A percentile compares a stretch with the other conserved stretches of the same genome.
Conservation (phyloP, 2,888 invertebrate genomes). For the Endotricha flammealis region DNA sequence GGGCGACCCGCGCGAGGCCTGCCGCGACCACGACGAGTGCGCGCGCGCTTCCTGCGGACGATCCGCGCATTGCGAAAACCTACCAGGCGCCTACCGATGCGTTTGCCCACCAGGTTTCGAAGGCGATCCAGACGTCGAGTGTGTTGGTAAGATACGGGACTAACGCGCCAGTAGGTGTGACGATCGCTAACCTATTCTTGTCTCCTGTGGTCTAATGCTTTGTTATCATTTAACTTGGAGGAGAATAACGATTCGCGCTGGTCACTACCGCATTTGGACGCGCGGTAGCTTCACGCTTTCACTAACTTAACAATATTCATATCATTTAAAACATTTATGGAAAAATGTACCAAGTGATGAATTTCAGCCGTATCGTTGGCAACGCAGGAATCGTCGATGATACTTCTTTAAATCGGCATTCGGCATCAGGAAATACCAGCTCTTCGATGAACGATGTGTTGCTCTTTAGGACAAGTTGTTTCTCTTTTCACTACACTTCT, state of each 20-base stretch:
- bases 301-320: constrained; percentile 52
- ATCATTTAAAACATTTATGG: constrained; percentile 28
- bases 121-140: constrained; percentile 86
- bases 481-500: constrained; percentile 26
- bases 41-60: constrained; percentile 86
- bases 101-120: constrained; percentile 89
- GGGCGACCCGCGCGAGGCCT: constrained; percentile 87
- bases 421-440: constrained; percentile 5
- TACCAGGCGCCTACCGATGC: constrained; percentile 88
- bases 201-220: constrained; percentile 66
- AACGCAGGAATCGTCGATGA: constrained; percentile 9
- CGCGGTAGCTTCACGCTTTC: constrained; percentile 70
- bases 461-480: constrained; percentile 16
- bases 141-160: constrained; percentile 80
- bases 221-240: constrained; percentile 41
- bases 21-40: constrained; percentile 87
- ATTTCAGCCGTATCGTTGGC: constrained; percentile 42
- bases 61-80: constrained; percentile 87
- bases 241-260: constrained; percentile 46
- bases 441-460: not conserved
- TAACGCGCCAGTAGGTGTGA: constrained; percentile 37
- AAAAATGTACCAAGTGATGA: constrained; percentile 27
- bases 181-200: constrained; percentile 39
- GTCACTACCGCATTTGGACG: constrained; percentile 68
- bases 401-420: not conserved